Evolutionary conservation across 2,888 invertebrate genomes (phyloP).

Genomic region (Tachina grossa): DNA sequence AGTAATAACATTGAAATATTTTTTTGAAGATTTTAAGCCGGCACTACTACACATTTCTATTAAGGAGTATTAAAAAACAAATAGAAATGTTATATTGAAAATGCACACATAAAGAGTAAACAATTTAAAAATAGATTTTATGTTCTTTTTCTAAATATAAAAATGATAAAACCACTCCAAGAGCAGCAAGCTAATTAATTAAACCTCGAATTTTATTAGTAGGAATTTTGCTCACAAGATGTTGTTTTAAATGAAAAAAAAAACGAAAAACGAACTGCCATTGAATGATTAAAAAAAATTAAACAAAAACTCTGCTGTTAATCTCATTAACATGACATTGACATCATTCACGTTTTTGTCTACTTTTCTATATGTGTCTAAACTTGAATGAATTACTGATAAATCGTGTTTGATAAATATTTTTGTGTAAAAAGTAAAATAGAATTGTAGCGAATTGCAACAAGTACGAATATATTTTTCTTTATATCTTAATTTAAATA

Average conservation of each 20-base stretch:
- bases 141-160: too few relatives aligned
- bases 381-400: conserved; percentile 26
- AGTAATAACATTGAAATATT: background rate
- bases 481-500: too few relatives aligned
- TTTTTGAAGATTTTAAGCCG: background rate
- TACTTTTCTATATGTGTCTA: conserved; percentile 1
- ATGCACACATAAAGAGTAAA: too few relatives aligned
- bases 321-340: conserved; percentile 52
- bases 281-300: background rate
- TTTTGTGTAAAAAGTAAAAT: conserved; percentile 7
- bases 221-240: too few relatives aligned
- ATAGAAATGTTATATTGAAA: too few relatives aligned
- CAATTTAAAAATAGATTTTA: too few relatives aligned
- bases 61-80: background rate
- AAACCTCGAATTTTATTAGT: too few relatives aligned
- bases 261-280: background rate
- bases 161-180: too few relatives aligned
- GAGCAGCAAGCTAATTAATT: too few relatives aligned
- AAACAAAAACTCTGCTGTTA: conserved; percentile 12
- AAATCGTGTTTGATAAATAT: conserved; percentile 36
- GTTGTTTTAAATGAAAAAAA: background rate
- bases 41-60: background rate
- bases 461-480: background rate
- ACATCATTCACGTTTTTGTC: conserved; percentile 52
- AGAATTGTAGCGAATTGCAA: conserved; percentile 19